Evolutionary conservation across 2,888 invertebrate species (phyloP).

Genomic region (Chorisops tibialis): DNA sequence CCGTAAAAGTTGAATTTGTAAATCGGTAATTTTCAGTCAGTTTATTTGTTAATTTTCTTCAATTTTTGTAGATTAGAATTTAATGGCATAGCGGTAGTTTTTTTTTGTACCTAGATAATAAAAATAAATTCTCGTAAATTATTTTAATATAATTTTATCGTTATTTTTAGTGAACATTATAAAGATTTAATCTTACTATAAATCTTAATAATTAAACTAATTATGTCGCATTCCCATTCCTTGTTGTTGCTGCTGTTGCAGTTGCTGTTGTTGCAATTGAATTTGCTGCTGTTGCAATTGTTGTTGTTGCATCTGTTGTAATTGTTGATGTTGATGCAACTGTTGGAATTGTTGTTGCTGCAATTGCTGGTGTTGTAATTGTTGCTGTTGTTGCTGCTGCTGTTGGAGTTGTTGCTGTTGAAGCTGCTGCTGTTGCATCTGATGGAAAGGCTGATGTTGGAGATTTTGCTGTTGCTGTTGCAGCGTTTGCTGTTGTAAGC

Average conservation of each 20-base stretch:
- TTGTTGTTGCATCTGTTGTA: constrained; percentile 15
- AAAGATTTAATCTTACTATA: background rate
- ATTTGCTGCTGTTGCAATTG: constrained; percentile 29
- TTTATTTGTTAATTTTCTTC: too few species aligned
- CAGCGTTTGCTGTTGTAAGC: too few species aligned
- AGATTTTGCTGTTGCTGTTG: constrained; percentile 38
- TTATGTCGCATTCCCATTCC: constrained; percentile 41
- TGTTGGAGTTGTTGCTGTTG: constrained; percentile 42
- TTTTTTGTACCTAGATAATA: too few species aligned
- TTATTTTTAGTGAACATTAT: too few species aligned
- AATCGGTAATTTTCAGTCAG: background rate
- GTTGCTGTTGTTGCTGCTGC: constrained; percentile 40
- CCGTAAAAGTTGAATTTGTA: constrained; percentile 41
- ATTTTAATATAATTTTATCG: too few species aligned
- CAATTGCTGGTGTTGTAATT: constrained; percentile 42
- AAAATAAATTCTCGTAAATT: too few species aligned
- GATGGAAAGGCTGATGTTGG: constrained; percentile 43
- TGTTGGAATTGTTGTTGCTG: constrained; percentile 33
- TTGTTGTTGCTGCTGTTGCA: constrained; percentile 1
- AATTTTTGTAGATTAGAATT: background rate
- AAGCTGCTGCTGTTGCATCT: constrained; percentile 43
- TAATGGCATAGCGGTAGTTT: too few species aligned
- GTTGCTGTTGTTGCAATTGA: constrained; percentile 4
- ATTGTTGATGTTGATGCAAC: constrained; percentile 34
- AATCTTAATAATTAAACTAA: constrained; percentile 37